These are phyloP conservation scores for Columbina picui DNA, from an alignment of 2,113 vertebrate species.

Conservation along the genomic window DNA sequence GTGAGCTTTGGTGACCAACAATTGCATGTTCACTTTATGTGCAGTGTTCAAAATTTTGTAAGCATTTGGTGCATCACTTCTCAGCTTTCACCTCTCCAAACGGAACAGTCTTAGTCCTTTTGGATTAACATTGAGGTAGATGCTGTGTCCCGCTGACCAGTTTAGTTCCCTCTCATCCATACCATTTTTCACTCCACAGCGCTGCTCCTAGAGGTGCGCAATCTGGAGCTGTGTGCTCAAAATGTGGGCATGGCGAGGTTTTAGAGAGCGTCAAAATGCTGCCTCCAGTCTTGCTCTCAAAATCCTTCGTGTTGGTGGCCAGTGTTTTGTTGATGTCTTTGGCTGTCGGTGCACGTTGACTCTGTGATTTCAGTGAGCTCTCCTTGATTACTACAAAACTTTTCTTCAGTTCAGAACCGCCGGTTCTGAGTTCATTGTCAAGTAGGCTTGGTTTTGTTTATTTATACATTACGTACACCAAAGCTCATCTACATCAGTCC, in stretches of 20 bases:
- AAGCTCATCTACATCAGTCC: background rate
- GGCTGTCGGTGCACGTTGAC: background rate
- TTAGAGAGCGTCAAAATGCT: background rate
- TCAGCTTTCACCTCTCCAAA: background rate
- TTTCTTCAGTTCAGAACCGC: background rate
- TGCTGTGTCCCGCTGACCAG: accelerated
- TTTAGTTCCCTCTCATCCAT: background rate
- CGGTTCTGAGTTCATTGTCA: background rate
- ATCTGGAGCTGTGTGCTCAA: background rate
- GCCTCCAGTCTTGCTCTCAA: background rate
- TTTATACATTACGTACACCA: background rate
- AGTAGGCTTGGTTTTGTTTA: background rate
- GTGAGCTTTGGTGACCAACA: background rate
- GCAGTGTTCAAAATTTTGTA: background rate
- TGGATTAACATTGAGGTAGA: background rate
- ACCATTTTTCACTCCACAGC: background rate
- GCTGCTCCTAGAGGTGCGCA: background rate
- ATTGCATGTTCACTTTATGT: background rate
- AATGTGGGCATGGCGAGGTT: background rate
- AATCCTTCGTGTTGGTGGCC: background rate
- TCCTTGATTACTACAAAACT: background rate
- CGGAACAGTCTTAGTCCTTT: background rate
- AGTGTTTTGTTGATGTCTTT: background rate
- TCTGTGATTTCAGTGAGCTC: background rate
- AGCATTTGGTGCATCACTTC: background rate